Base-by-base conservation (phyloP, 2,797 vertebrate species). In the Acipenser ruthenus region DNA sequence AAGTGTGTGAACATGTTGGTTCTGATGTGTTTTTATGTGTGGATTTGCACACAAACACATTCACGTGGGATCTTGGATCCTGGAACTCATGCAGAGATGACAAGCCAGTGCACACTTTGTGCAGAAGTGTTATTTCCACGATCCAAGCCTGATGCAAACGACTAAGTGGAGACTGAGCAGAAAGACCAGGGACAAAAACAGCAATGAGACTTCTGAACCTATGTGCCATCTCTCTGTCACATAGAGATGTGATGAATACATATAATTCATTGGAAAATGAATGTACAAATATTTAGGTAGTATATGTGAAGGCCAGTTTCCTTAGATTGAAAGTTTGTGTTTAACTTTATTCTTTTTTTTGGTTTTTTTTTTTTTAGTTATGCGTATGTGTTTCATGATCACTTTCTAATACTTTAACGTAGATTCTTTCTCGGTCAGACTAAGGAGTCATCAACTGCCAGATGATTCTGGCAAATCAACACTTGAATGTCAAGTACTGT, bases 401-500 rank as follows among this genome's bases (percentile, higher is more conserved):
- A 11, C 55, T 10, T n/a, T n/a, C 6, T 11, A 6, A 11, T 11
- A 11, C 13, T 13, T 13, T n/a, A 11, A 58, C 13, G 10, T 55
- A 58, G 55, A n/a, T 6, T 58, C 55, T 13, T n/a, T 7, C 12
- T 58, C 55, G 1, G 10, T 7, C 6, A n/a, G 55, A 11, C 55
- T n/a, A n/a, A n/a, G 6, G 6, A 7, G 55, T 11, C 55, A 10
- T 6, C 9, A 13, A 11, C 6, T n/a, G 55, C 11, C 55, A n/a
- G 55, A 12, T 58, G 3, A 10, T 7, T 58, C 10, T n/a, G 48
- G 59, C 71, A 64, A 61, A 56, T 65, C 68, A 12, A 47, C 65
- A 69, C 68, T 65, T 69, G 68, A 72, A 69, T 67, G 71, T 72
- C 71, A 67, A 72, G 71, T 72, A 72, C 71, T 72, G 71, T 72